These are phyloP conservation scores for Myocastor coypus DNA, from an alignment of 2,113 vertebrate species.

Conservation along the genomic window DNA sequence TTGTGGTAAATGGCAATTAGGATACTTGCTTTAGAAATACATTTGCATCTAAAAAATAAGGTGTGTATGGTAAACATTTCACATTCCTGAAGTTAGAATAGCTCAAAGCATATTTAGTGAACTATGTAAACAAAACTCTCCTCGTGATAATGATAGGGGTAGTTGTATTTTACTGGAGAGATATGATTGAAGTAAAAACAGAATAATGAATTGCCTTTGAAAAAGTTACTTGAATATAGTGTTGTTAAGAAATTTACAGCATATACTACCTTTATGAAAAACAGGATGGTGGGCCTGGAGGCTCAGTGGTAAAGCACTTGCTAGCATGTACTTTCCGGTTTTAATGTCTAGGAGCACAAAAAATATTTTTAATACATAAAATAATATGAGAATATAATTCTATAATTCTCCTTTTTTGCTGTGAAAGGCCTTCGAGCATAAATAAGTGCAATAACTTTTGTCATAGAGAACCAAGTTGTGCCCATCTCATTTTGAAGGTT, in stretches of 20 bases:
- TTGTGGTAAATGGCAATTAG: constrained; percentile 77
- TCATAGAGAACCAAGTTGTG: background rate
- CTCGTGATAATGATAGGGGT: background rate
- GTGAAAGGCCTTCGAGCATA: background rate
- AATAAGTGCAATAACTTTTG: background rate
- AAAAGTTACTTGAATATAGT: constrained; percentile 41
- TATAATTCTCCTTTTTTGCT: background rate
- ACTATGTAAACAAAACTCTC: constrained; percentile 51
- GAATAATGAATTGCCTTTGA: constrained; percentile 2
- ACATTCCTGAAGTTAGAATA: constrained; percentile 76
- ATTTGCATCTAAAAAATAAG: constrained; percentile 87
- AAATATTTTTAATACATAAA: background rate
- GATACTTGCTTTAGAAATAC: constrained; percentile 73
- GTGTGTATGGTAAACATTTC: constrained; percentile 68
- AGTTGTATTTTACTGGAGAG: background rate
- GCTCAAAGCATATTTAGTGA: constrained; percentile 21
- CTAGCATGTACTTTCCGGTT: background rate
- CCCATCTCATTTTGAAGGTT: background rate
- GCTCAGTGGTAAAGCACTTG: background rate
- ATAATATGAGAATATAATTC: background rate
- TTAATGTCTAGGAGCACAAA: background rate
- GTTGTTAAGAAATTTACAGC: background rate
- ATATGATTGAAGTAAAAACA: constrained; percentile 12
- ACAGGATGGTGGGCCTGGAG: background rate
- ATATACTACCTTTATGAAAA: background rate